Percentiles rank a stretch among this genome's conserved stretches.
Evolutionary conservation across 2,113 vertebrate genomes (phyloP).

Genomic region (Crotalus viridis): DNA sequence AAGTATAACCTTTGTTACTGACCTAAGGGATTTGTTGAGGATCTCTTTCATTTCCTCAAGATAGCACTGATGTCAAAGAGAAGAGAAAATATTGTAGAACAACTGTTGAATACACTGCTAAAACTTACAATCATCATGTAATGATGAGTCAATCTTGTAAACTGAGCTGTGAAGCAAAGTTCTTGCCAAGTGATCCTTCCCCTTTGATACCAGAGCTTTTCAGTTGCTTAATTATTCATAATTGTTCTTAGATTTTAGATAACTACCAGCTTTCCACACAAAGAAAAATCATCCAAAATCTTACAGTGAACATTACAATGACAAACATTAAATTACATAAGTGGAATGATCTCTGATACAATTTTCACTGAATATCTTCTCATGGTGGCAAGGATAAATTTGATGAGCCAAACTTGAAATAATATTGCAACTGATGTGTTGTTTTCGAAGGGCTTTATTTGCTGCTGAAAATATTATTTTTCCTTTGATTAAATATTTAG

Average conservation of each 20-base stretch:
- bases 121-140: not conserved
- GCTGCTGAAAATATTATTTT: not conserved
- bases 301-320: conserved; percentile 40
- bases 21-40: not conserved
- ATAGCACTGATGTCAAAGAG: not conserved
- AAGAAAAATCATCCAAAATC: conserved; percentile 3
- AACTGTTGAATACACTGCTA: conserved; percentile 20
- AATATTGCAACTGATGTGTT: conserved; percentile 46
- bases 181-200: conserved; percentile 24
- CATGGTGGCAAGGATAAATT: not conserved
- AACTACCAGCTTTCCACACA: conserved; percentile 39
- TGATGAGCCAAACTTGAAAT: conserved; percentile 36
- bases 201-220: conserved; percentile 43
- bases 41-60: not conserved
- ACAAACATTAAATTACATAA: conserved; percentile 47
- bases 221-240: conserved; percentile 53
- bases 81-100: not conserved
- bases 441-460: conserved; percentile 21
- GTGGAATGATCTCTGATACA: not conserved
- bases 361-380: not conserved
- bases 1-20: not conserved
- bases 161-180: conserved; percentile 11
- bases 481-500: not conserved
- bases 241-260: conserved; percentile 58
- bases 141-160: conserved; percentile 26